These are phyloP conservation scores for Bubalus kerabau DNA, from an alignment of 2,113 vertebrate species.

Conservation along the genomic window DNA sequence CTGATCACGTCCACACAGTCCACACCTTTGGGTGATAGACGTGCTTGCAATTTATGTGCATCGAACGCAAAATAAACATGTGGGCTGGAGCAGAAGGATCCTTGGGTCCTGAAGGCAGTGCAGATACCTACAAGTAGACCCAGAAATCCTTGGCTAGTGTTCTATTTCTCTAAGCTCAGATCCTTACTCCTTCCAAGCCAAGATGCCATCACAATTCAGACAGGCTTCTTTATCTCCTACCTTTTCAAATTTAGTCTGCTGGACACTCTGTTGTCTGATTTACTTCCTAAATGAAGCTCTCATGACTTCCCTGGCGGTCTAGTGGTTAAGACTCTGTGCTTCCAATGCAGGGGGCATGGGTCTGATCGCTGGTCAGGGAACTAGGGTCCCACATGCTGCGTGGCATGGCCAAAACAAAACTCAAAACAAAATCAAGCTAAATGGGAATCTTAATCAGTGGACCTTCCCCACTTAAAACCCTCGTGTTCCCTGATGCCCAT, in stretches of 20 bases:
- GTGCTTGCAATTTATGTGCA: neutral
- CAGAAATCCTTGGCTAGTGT: neutral
- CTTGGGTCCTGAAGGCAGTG: neutral
- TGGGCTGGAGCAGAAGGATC: neutral
- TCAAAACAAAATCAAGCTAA: neutral
- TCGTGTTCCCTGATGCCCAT: neutral
- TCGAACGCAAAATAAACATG: neutral
- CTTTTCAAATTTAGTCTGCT: neutral
- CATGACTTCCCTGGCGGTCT: neutral
- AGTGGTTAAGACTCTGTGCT: neutral
- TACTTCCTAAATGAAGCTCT: neutral
- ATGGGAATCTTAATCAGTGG: neutral
- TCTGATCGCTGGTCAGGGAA: neutral
- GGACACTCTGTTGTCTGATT: neutral
- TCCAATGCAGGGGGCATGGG: neutral
- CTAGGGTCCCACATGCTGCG: neutral
- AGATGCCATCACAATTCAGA: neutral
- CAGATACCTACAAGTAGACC: neutral
- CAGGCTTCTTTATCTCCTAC: neutral
- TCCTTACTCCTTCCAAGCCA: neutral
- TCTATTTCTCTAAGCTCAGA: neutral
- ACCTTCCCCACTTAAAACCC: neutral
- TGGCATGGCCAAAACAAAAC: neutral
- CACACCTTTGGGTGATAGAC: fast-evolving
- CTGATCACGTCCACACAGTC: neutral